These are phyloP conservation scores for Cryptotis parvus DNA, from an alignment of 2,113 vertebrate species.

Conservation along the genomic window DNA sequence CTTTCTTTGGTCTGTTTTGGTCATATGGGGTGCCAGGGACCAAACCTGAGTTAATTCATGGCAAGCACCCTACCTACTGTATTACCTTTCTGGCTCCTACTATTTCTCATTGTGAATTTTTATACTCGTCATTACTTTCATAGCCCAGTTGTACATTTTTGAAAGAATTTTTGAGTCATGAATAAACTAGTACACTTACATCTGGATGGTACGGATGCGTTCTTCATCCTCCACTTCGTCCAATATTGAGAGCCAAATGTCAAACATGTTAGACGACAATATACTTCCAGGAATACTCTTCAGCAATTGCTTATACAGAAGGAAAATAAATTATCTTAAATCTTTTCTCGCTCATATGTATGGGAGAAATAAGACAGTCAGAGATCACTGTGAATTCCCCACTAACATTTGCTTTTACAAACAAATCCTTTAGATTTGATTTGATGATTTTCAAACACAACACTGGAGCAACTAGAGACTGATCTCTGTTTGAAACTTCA, in stretches of 20 bases:
- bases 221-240: constrained; percentile 91
- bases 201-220: constrained; percentile 91
- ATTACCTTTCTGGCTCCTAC: too few species aligned
- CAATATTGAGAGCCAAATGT: constrained; percentile 93
- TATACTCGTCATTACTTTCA: not conserved
- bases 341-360: constrained; percentile 45
- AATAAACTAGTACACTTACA: constrained; percentile 84
- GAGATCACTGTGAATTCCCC: not conserved
- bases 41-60: too few species aligned
- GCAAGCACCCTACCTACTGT: too few species aligned
- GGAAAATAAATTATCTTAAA: constrained; percentile 56
- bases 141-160: too few species aligned
- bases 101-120: not conserved
- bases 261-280: constrained; percentile 92
- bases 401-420: not conserved
- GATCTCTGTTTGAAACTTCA: not conserved
- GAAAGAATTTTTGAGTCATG: constrained; percentile 25
- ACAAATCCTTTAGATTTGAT: not conserved
- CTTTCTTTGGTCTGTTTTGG: too few species aligned
- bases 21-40: not conserved
- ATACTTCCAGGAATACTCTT: constrained; percentile 94
- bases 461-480: not conserved
- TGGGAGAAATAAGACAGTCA: not conserved
- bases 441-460: not conserved
- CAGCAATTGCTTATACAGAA: constrained; percentile 93